Evolutionary conservation across 2,888 invertebrate species (phyloP).

Genomic region (Cartodere bifasciata): DNA sequence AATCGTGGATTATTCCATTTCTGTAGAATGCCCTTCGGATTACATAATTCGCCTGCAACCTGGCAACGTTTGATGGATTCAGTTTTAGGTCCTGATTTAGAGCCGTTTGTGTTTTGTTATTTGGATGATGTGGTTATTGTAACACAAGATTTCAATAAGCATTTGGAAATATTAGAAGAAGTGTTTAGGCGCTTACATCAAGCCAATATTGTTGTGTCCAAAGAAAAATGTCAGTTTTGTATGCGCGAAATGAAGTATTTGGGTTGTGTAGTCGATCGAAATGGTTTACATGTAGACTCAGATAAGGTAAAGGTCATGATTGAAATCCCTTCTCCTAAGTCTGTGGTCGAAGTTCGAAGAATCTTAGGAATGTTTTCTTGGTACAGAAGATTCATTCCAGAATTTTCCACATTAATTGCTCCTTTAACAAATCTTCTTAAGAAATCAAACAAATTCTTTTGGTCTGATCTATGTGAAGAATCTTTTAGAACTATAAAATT

Average conservation of each 20-base stretch:
- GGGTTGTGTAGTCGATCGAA: constrained; percentile 10
- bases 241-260: constrained; percentile 9
- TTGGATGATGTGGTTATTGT: constrained; percentile 4
- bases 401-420: constrained; percentile 10
- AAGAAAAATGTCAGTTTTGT: constrained; percentile 12
- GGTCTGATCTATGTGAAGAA: constrained; percentile 7
- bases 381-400: constrained; percentile 12
- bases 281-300: constrained; percentile 11
- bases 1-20: too few species aligned
- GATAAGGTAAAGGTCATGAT: constrained; percentile 15
- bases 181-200: constrained; percentile 2
- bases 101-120: constrained; percentile 10
- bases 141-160: constrained; percentile 3
- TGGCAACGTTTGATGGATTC: too few species aligned
- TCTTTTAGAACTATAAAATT: constrained; percentile 10
- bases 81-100: too few species aligned
- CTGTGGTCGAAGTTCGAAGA: constrained; percentile 3
- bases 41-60: too few species aligned
- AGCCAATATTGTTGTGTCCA: constrained; percentile 8
- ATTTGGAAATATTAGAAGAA: constrained; percentile 5
- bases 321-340: constrained; percentile 12
- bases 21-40: too few species aligned
- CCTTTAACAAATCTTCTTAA: constrained; percentile 3
- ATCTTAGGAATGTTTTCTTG: constrained; percentile 6
- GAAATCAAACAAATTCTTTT: constrained; percentile 4